These are phyloP conservation scores for Drosophila formosana DNA, from an alignment of 2,888 invertebrate genomes.

Conservation along the genomic window DNA sequence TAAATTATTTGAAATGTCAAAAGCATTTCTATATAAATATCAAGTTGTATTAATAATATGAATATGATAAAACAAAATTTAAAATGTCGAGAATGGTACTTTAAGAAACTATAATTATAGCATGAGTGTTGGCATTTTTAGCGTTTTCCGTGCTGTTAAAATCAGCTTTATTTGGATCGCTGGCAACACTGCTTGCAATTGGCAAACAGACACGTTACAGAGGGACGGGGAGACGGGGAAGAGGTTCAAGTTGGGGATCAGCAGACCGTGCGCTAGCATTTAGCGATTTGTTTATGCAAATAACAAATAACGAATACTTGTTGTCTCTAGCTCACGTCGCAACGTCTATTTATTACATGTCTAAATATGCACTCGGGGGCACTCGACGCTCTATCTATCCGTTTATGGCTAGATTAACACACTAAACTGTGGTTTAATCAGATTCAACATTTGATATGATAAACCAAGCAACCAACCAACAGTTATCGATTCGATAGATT, in stretches of 20 bases:
- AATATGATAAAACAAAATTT: no score
- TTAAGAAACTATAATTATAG: no score
- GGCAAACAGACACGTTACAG: background rate
- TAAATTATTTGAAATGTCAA: no score
- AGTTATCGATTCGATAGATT: background rate
- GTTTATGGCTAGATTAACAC: conserved; percentile 21
- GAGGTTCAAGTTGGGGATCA: conserved; percentile 15
- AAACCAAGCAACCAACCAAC: background rate
- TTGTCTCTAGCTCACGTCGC: conserved; percentile 22
- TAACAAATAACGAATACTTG: conserved; percentile 19
- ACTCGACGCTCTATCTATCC: conserved; percentile 17
- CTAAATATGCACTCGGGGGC: conserved; percentile 23
- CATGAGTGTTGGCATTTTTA: no score
- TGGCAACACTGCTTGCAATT: background rate
- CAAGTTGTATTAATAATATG: background rate
- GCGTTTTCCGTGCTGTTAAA: no score
- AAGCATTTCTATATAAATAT: background rate
- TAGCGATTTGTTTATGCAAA: conserved; percentile 59
- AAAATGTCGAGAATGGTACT: no score
- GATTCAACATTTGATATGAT: background rate
- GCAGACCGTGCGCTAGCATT: conserved; percentile 36
- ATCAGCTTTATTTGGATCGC: background rate
- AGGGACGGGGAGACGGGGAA: background rate
- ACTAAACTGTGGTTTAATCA: conserved; percentile 20
- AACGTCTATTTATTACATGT: conserved; percentile 18